Percentiles rank a stretch among this genome's conserved stretches.
phyloP scores from a whole-genome alignment of 2,888 invertebrate species.

The Caenorhabditis plicata region DNA sequence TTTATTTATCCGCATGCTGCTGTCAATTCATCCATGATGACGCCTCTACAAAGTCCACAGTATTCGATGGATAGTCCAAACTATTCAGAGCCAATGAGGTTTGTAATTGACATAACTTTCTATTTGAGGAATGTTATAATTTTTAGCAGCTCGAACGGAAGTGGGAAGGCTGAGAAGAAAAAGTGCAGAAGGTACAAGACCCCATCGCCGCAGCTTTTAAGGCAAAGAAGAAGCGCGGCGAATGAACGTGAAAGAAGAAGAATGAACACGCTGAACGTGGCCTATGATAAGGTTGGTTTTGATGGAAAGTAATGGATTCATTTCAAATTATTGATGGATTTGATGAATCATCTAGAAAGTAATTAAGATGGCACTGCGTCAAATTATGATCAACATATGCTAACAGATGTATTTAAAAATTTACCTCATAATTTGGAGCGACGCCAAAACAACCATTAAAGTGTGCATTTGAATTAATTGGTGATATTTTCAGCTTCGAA shows the following conservation, averaged over 20 bases:
- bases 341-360: background rate
- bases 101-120: background rate
- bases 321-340: no score
- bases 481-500: slow-evolving; percentile 55
- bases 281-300: slow-evolving; percentile 62
- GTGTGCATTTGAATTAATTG: no score
- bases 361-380: no score
- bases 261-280: slow-evolving; percentile 63
- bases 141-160: slow-evolving; percentile 16
- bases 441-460: no score
- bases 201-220: slow-evolving; percentile 60
- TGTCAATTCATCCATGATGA: slow-evolving; percentile 19
- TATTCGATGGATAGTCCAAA: slow-evolving; percentile 25
- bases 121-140: background rate
- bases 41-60: slow-evolving; percentile 40
- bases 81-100: slow-evolving; percentile 8
- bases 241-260: slow-evolving; percentile 63
- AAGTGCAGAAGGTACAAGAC: slow-evolving; percentile 59
- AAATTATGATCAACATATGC: no score
- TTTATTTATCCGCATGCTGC: slow-evolving; percentile 11
- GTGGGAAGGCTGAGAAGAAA: slow-evolving; percentile 31
- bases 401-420: slow-evolving; percentile 45
- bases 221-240: slow-evolving; percentile 49
- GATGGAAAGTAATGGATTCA: no score
- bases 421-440: no score